Percentiles rank a stretch among this genome's conserved stretches.
These are phyloP conservation scores for Heterotis niloticus DNA, from an alignment of 2,113 vertebrate species.

Conservation along the genomic window DNA sequence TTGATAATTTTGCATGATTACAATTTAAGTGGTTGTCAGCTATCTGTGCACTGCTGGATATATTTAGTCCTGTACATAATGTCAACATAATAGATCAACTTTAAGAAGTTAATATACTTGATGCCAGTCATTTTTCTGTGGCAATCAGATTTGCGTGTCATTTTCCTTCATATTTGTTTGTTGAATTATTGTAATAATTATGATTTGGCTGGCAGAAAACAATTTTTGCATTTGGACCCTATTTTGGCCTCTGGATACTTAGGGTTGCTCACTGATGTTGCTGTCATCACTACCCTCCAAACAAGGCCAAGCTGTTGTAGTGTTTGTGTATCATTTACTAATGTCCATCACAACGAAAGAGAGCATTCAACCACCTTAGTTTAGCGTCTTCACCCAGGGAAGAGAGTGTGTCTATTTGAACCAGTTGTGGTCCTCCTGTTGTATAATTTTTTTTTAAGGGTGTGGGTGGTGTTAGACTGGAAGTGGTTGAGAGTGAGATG, in stretches of 20 bases:
- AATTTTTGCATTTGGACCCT: not conserved
- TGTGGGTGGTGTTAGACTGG: not conserved
- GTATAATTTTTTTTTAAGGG: not conserved
- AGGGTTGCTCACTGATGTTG: not conserved
- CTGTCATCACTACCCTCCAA: slow-evolving; percentile 1
- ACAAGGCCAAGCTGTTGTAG: not conserved
- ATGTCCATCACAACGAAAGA: slow-evolving; percentile 6
- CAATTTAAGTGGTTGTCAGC: too few species aligned
- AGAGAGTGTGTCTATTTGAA: not conserved
- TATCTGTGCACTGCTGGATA: too few species aligned
- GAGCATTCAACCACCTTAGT: too few species aligned
- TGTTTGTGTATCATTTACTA: not conserved
- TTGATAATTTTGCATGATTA: too few species aligned
- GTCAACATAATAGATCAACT: too few species aligned
- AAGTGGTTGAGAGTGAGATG: not conserved
- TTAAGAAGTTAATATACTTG: too few species aligned
- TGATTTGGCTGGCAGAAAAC: not conserved
- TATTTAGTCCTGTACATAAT: too few species aligned
- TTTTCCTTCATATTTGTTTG: too few species aligned
- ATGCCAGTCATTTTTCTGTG: too few species aligned
- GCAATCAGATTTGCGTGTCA: too few species aligned
- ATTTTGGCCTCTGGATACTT: not conserved
- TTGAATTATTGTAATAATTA: not conserved
- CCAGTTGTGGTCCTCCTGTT: not conserved
- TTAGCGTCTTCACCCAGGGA: not conserved